Base-by-base conservation (phyloP, 2,888 invertebrate genomes). In the Listrodromus nycthemerus region DNA sequence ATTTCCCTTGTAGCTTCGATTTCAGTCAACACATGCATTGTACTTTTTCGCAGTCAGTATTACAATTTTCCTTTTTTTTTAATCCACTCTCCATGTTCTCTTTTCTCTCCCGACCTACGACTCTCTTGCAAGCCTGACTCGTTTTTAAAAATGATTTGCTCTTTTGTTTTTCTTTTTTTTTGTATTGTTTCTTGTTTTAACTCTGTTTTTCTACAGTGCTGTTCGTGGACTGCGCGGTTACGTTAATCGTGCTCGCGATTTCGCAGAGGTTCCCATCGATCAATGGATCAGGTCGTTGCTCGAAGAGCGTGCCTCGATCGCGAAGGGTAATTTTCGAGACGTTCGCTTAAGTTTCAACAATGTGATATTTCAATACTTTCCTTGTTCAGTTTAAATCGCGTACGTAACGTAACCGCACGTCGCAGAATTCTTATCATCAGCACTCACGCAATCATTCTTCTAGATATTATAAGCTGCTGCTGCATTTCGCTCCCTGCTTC, bases 11-110 rank as follows among this genome's bases (percentile, higher is more conserved):
- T 86, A 85, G 85, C 86, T 85, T 87, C 86, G 88, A 86, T 89
- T 90, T 90, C 90, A 90, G 87, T 91, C 89, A 91, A 92, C 92
- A 92, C 90, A 92, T 92, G 92, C 92, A 92, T 92, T 90, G 90
- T 91, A 89, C 89, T 90, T 91, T 88, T 89, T 89, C 86, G 88
- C 89, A 89, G 87, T 89, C 90, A 88, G 88, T 84, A 78, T 89
- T 89, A 88, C 88, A 89, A 88, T 83, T 83, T 83, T 73, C 73
- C 73, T 65, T 66, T 33, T 79, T 30, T 65, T 84, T 67, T 21
- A 75, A 80, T 76, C 52, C 65, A 61, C 70, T 30, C 41, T 70
- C 27, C 75, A 73, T 48, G 76, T 41, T 75, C 80, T 58, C 74
- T 84, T 73, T 65, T 19, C 70, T 74, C 48, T 45, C 10, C 24